A percentile compares a stretch with the other conserved stretches of the same genome.
phyloP scores from a whole-genome alignment of 2,113 vertebrate species.

The Strix uralensis region DNA sequence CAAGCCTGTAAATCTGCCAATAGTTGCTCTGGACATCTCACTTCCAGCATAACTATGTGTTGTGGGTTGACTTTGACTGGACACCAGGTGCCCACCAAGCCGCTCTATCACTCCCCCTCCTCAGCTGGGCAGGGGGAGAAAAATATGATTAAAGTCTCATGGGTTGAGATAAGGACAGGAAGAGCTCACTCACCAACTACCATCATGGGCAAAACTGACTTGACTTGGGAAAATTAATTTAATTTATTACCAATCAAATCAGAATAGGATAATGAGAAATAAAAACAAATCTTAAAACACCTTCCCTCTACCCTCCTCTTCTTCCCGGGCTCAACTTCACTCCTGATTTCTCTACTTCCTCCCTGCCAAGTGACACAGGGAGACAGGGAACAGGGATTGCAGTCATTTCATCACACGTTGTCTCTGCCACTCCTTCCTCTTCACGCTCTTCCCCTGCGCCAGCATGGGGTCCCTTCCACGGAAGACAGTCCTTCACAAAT shows the following conservation, averaged over 20 bases:
- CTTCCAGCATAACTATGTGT: not conserved
- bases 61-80: not conserved
- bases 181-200: not conserved
- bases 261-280: not conserved
- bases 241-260: not conserved
- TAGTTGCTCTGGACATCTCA: not conserved
- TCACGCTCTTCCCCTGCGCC: not conserved
- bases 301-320: not conserved
- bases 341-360: not conserved
- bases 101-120: not conserved
- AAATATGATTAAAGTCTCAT: not conserved
- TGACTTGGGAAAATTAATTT: not conserved
- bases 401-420: not conserved
- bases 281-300: not conserved
- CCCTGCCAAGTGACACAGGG: not conserved
- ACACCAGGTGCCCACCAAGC: not conserved
- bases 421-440: not conserved
- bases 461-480: not conserved
- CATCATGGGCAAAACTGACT: not conserved
- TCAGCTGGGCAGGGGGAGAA: not conserved
- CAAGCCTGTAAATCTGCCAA: not conserved
- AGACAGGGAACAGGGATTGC: not conserved
- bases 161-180: accelerated
- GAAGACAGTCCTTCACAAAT: not conserved
- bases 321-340: not conserved